Base-by-base conservation (phyloP, 2,113 vertebrate genomes). In the Micronisus gabar region DNA sequence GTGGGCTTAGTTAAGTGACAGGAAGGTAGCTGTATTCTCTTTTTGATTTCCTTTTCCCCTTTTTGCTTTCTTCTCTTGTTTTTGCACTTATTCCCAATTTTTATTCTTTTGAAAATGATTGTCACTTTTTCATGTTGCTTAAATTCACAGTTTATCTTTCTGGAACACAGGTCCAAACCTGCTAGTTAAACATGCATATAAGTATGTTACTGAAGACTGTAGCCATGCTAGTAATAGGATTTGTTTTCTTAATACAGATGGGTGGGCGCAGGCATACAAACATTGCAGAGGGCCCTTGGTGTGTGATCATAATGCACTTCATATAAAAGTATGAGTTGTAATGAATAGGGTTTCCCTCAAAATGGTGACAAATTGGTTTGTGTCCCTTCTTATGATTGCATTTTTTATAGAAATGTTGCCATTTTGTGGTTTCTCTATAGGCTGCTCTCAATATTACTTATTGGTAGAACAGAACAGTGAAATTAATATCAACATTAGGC, bases 251-350 rank as follows among this genome's bases (percentile, higher is more conserved):
- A 63, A 19, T 29, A 10, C 16, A 25, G 3, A 5, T 53, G 16
- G 6, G 16, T 88, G n/a, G 38, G 47, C 66, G 62, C 7, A 67
- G 56, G 41, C 11, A 3, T 27, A 19, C 0, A 1, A n/a, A 34
- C 30, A 18, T 53, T 82, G 61, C 30, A 71, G 26, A 82, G 14
- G 30, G 19, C 10, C 26, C 9, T 94, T 79, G 61, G 41, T 59
- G 0, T 40, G 66, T 38, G 27, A 21, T 34, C 38, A 4, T 16
- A 36, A 36, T 0, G 0, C 3, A 3, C 13, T 75, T 62, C 15
- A 1, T 58, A 7, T 40, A 21, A 65, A 58, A 34, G 8, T 47
- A 13, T 74, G 34, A 66, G 9, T 73, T 65, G 7, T 55, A 47
- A 26, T 2, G 1, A 56, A 15, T 62, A 32, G 3, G 9, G 50